A percentile compares a stretch with the other conserved stretches of the same genome.
Evolutionary conservation across 2,888 invertebrate genomes (phyloP).

Genomic region (Dasypogon diadema): DNA sequence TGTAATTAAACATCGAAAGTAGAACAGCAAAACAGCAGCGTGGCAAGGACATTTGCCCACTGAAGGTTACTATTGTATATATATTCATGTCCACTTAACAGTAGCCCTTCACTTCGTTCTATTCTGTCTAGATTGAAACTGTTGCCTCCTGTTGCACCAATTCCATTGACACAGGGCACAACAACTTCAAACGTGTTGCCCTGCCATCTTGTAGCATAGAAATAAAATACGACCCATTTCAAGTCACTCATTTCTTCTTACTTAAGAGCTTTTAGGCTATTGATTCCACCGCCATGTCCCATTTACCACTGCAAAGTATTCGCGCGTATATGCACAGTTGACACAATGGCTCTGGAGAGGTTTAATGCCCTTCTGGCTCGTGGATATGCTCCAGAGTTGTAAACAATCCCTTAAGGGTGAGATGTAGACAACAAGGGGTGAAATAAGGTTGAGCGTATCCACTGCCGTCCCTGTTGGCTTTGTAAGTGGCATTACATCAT

Average conservation of each 20-base stretch:
- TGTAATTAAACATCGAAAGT: neutral
- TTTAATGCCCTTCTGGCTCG: constrained; percentile 26
- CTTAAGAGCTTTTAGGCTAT: constrained; percentile 27
- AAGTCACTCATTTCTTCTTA: neutral
- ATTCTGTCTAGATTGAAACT: neutral
- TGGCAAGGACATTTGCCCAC: too few species aligned
- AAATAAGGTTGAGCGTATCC: constrained; percentile 31
- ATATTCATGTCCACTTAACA: too few species aligned
- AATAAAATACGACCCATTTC: constrained; percentile 13
- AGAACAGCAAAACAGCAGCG: too few species aligned
- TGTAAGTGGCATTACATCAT: constrained; percentile 32
- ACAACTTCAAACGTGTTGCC: too few species aligned
- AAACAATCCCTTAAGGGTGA: constrained; percentile 27
- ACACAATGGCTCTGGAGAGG: constrained; percentile 4
- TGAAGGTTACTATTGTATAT: too few species aligned
- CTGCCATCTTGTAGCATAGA: neutral
- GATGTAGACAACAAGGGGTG: constrained; percentile 4
- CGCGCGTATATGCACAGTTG: neutral
- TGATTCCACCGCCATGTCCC: constrained; percentile 5
- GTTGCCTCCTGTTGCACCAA: neutral
- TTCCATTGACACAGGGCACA: neutral
- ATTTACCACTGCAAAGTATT: neutral
- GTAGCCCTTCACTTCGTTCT: too few species aligned
- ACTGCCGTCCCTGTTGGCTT: neutral
- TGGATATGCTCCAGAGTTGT: neutral